Evolutionary conservation across 2,888 invertebrate genomes (phyloP).

Genomic region (Dione juno): DNA sequence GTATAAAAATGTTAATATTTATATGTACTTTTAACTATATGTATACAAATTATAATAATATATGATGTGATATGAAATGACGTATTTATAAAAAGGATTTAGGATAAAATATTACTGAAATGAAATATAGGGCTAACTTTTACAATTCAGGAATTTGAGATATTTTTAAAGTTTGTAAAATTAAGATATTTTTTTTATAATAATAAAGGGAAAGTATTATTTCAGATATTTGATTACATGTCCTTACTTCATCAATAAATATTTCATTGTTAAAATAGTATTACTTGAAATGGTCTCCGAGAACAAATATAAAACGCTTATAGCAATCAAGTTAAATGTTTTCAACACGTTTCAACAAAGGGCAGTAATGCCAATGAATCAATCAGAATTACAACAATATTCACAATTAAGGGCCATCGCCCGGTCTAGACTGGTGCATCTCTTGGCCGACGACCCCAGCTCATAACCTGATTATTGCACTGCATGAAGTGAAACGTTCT

Average conservation of each 20-base stretch:
- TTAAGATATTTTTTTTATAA: neutral
- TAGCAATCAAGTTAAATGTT: neutral
- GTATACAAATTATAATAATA: too few species aligned
- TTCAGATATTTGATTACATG: neutral
- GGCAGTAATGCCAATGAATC: constrained; percentile 40
- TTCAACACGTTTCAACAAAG: constrained; percentile 30
- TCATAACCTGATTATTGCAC: constrained; percentile 28
- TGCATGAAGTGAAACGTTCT: constrained; percentile 12
- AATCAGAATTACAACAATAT: constrained; percentile 46
- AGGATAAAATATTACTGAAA: too few species aligned
- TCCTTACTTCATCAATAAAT: neutral
- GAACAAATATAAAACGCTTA: neutral
- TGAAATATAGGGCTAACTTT: neutral
- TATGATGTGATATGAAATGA: too few species aligned
- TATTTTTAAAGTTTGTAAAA: neutral
- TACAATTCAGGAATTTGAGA: neutral
- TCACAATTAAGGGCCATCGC: constrained; percentile 39
- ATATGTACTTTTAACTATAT: neutral
- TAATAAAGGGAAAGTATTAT: too few species aligned
- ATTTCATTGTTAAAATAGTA: neutral
- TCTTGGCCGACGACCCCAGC: constrained; percentile 34
- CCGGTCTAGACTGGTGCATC: constrained; percentile 42
- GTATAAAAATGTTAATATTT: neutral
- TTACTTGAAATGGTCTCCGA: neutral
- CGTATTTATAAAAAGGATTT: too few species aligned